These are phyloP conservation scores for Lophura nycthemera DNA, from an alignment of 2,113 vertebrate genomes.

Conservation along the genomic window DNA sequence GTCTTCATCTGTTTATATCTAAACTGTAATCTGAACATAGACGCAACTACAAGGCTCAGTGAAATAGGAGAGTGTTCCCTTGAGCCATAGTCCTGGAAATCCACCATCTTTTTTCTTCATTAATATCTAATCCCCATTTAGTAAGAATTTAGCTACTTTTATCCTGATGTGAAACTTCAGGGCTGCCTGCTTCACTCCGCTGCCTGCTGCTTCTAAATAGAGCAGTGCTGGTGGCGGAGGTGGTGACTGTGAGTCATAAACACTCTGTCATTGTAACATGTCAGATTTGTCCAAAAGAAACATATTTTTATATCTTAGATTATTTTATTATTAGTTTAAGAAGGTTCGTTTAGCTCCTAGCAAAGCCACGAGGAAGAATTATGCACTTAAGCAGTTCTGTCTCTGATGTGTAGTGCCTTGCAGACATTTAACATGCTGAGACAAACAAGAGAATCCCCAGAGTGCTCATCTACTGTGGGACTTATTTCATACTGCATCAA, in stretches of 20 bases:
- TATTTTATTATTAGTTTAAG: constrained; percentile 79
- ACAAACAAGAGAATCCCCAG: constrained; percentile 80
- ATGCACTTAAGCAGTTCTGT: constrained; percentile 51
- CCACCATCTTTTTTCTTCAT: constrained; percentile 73
- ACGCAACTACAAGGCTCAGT: constrained; percentile 53
- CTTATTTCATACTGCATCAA: constrained; percentile 82
- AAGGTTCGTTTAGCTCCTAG: constrained; percentile 74
- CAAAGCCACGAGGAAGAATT: constrained; percentile 68
- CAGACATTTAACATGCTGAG: constrained; percentile 76
- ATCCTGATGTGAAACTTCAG: constrained; percentile 76
- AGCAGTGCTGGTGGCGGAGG: constrained; percentile 62
- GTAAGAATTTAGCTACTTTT: constrained; percentile 73
- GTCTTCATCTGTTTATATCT: constrained; percentile 76
- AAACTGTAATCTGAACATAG: constrained; percentile 76
- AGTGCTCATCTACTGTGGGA: constrained; percentile 78
- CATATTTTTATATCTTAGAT: constrained; percentile 77
- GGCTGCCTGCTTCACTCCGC: constrained; percentile 64
- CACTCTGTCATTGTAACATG: constrained; percentile 72
- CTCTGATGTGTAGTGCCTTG: constrained; percentile 72
- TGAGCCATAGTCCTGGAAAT: constrained; percentile 72
- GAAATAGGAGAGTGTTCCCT: constrained; percentile 69
- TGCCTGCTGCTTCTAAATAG: constrained; percentile 79
- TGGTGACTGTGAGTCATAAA: constrained; percentile 76
- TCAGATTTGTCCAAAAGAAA: constrained; percentile 76
- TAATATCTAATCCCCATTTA: constrained; percentile 71